Evolutionary conservation across 1,140 invertebrate species (phyloP).

Genomic region (Halyomorpha halys): DNA sequence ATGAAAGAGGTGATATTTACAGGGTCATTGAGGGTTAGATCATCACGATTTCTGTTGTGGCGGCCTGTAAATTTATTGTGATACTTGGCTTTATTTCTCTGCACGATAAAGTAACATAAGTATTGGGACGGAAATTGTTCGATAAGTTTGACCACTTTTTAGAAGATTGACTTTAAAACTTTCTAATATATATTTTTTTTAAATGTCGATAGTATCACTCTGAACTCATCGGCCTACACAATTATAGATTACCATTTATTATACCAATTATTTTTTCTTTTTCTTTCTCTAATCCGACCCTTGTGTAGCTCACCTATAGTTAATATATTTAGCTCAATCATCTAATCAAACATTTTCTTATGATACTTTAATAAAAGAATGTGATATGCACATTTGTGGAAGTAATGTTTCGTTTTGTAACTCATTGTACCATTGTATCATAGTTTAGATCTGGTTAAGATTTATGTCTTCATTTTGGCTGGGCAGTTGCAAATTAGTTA

Average conservation of each 20-base stretch:
- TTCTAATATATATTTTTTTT: not conserved
- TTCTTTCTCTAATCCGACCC: not conserved
- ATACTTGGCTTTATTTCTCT: not conserved
- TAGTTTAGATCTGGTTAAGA: slow-evolving; percentile 10
- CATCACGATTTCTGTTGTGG: not conserved
- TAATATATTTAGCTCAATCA: not conserved
- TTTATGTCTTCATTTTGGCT: slow-evolving; percentile 7
- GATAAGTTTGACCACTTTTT: too few relatives aligned
- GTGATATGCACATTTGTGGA: slow-evolving; percentile 5
- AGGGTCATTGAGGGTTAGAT: not conserved
- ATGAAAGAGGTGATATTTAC: not conserved
- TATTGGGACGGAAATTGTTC: too few relatives aligned
- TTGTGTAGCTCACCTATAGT: not conserved
- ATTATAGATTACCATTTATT: slow-evolving; percentile 2
- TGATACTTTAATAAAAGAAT: slow-evolving; percentile 11
- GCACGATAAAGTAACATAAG: too few relatives aligned
- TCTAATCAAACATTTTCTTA: slow-evolving; percentile 11
- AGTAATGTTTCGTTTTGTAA: slow-evolving; percentile 6
- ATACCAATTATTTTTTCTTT: not conserved
- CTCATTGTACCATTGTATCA: not conserved
- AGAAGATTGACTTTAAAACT: not conserved
- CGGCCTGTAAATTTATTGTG: slow-evolving; percentile 7
- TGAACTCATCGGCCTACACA: not conserved
- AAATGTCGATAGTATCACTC: not conserved
- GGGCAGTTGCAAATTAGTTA: slow-evolving; percentile 16